Conservation (phyloP, 2,888 invertebrate genomes). For the Lycophotia porphyrea region DNA sequence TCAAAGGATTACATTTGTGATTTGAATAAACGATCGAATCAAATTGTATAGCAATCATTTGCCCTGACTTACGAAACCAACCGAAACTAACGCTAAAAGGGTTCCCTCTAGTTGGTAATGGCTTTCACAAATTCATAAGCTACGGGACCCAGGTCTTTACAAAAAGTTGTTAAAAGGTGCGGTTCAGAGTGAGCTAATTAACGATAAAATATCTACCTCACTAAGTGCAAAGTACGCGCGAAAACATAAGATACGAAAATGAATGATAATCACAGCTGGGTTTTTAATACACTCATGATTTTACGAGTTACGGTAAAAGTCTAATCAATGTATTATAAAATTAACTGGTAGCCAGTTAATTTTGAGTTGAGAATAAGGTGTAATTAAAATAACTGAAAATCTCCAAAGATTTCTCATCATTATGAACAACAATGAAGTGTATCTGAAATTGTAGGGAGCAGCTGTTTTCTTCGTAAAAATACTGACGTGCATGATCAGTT, state of each 20-base stretch:
- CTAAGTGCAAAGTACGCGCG: background rate
- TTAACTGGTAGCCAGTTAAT: too few species aligned
- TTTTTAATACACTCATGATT: constrained; percentile 9
- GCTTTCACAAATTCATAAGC: background rate
- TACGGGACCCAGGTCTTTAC: background rate
- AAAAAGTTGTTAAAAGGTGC: background rate
- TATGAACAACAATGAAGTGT: background rate
- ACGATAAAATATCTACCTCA: constrained; percentile 9
- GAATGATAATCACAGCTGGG: constrained; percentile 12
- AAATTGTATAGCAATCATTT: background rate
- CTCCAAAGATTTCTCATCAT: background rate
- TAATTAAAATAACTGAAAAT: background rate
- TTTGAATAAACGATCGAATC: background rate
- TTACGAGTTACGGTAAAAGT: constrained; percentile 15
- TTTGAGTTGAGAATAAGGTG: background rate
- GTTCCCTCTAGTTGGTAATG: background rate
- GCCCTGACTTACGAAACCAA: background rate
- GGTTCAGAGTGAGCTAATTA: constrained; percentile 20
- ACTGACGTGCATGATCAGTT: background rate
- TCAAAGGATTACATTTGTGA: background rate
- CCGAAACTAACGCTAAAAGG: background rate
- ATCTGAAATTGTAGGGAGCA: background rate
- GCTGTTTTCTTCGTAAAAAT: background rate
- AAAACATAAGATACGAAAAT: background rate
- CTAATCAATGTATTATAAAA: background rate